Evolutionary conservation across 1,140 invertebrate species (phyloP).

Genomic region (Leucophenga varia): DNA sequence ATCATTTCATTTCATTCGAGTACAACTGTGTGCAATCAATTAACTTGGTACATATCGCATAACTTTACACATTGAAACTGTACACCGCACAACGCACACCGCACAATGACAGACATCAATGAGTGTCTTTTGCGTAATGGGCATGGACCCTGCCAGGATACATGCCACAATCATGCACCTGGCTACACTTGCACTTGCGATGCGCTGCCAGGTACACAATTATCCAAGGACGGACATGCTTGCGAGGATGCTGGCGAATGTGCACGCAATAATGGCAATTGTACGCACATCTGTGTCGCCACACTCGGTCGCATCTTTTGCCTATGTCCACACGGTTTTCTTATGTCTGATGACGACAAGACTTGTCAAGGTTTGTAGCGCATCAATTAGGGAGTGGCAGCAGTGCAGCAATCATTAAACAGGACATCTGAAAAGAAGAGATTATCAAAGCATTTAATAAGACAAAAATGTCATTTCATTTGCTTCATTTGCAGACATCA

Average conservation of each 20-base stretch:
- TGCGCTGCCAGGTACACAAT: constrained; percentile 61
- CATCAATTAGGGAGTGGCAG: too few relatives aligned
- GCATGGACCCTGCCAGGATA: constrained; percentile 68
- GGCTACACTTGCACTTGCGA: constrained; percentile 66
- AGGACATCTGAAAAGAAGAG: too few relatives aligned
- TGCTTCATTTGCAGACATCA: constrained; percentile 61
- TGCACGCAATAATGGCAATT: constrained; percentile 60
- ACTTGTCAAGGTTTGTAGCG: constrained; percentile 59
- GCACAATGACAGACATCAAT: constrained; percentile 59
- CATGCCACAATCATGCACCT: constrained; percentile 65
- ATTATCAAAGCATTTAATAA: too few relatives aligned
- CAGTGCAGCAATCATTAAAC: too few relatives aligned
- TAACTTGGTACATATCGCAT: not conserved
- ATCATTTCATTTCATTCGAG: not conserved
- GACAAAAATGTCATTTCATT: too few relatives aligned
- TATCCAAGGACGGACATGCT: constrained; percentile 61
- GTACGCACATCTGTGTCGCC: constrained; percentile 65
- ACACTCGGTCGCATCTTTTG: constrained; percentile 64
- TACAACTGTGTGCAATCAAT: too few relatives aligned
- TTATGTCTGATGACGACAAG: constrained; percentile 56
- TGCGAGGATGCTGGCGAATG: constrained; percentile 68
- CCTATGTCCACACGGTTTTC: constrained; percentile 59
- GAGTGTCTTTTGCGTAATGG: constrained; percentile 66
- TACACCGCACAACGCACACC: not conserved
- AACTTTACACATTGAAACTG: not conserved